phyloP scores from a whole-genome alignment of 2,888 invertebrate species.

The Aelia acuminata region DNA sequence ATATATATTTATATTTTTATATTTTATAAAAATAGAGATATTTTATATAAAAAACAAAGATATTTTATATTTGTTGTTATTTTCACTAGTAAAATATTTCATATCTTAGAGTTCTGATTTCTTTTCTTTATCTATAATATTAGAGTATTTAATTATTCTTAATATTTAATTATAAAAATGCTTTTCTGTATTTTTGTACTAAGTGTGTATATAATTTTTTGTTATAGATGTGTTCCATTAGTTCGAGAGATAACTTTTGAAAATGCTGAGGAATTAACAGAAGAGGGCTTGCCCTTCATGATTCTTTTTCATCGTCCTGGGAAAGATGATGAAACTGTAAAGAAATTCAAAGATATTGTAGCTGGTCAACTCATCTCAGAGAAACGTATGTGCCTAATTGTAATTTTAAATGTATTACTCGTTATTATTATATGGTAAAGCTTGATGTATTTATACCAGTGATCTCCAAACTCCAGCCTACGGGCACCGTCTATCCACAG shows the following conservation, averaged over 20 bases:
- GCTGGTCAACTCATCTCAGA: conserved; percentile 83
- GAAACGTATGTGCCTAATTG: conserved; percentile 82
- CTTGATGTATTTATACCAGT: not conserved
- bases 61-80: no score
- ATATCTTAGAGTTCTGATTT: no score
- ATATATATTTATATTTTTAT: no score
- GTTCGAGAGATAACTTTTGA: conserved; percentile 99
- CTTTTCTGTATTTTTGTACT: no score
- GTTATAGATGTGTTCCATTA: conserved; percentile 84
- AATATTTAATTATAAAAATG: no score
- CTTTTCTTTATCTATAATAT: no score
- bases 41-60: no score
- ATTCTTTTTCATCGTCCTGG: conserved; percentile 95
- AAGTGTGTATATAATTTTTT: not conserved
- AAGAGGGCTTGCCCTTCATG: conserved; percentile 97
- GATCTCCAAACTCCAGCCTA: no score
- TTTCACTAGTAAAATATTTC: no score
- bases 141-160: no score
- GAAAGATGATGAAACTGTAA: conserved; percentile 85
- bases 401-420: conserved; percentile 16
- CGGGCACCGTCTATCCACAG: no score
- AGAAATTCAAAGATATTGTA: conserved; percentile 87
- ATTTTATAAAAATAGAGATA: no score
- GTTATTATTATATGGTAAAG: not conserved
- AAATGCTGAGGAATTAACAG: conserved; percentile 98